A percentile compares a stretch with the other conserved stretches of the same genome.
phyloP scores from a whole-genome alignment of 2,113 vertebrate genomes.

The Mesitornis unicolor region DNA sequence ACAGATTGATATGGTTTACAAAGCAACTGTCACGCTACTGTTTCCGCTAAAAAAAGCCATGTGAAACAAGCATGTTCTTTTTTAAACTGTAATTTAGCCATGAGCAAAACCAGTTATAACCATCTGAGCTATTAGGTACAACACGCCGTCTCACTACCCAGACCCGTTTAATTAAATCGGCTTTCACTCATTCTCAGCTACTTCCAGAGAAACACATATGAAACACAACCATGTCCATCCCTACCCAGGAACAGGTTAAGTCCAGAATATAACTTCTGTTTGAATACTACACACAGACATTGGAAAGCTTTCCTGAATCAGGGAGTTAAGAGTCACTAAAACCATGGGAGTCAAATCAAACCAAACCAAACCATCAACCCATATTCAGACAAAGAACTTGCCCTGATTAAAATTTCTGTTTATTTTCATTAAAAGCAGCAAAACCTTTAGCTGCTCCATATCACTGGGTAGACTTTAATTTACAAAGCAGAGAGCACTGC shows the following conservation, averaged over 20 bases:
- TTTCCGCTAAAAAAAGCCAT: accelerated
- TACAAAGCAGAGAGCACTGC: background rate
- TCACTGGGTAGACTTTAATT: background rate
- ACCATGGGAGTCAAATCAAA: background rate
- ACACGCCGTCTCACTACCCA: accelerated
- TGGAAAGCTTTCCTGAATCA: background rate
- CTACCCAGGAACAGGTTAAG: background rate
- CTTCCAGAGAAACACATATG: accelerated
- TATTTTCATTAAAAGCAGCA: background rate
- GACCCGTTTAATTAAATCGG: background rate
- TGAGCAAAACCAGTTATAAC: background rate
- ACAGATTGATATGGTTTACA: background rate
- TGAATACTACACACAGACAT: background rate
- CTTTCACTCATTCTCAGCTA: background rate
- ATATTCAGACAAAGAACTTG: background rate
- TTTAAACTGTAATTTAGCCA: background rate
- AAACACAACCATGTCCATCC: accelerated
- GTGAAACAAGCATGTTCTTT: background rate
- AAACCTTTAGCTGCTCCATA: background rate
- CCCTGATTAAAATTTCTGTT: background rate
- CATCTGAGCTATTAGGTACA: background rate
- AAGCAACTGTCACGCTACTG: background rate
- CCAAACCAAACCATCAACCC: background rate
- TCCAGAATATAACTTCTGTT: accelerated
- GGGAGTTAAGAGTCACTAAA: background rate